Evolutionary conservation across 2,797 vertebrate species (phyloP).

Genomic region (Tympanoctomys barrerae): DNA sequence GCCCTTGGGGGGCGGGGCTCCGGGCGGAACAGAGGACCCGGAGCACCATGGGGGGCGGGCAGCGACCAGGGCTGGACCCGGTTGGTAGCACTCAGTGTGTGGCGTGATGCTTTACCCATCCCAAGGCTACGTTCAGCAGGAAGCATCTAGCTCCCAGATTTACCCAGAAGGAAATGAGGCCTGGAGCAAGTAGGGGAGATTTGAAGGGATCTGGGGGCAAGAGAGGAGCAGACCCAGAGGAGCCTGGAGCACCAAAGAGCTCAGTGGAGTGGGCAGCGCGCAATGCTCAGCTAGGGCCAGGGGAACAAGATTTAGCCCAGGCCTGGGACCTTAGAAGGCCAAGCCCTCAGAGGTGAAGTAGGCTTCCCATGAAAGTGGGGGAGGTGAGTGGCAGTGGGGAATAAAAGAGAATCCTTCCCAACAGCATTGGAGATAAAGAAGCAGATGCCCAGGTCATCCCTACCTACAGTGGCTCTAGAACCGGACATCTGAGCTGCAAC

Average conservation of each 20-base stretch:
- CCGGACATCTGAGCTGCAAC: neutral
- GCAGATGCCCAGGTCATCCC: neutral
- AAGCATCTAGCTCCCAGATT: neutral
- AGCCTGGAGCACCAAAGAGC: neutral
- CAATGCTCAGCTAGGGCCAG: neutral
- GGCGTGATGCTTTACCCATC: neutral
- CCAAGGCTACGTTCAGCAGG: fast-evolving
- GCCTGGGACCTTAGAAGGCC: neutral
- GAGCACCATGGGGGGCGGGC: neutral
- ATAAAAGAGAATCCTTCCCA: neutral
- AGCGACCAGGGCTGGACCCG: fast-evolving
- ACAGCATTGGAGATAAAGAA: neutral
- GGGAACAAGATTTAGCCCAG: neutral
- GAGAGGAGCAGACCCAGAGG: neutral
- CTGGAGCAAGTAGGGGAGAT: neutral
- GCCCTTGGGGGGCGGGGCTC: neutral
- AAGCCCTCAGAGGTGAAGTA: neutral
- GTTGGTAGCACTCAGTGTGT: fast-evolving
- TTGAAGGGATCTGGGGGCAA: neutral
- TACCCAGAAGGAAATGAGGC: conserved; percentile 24
- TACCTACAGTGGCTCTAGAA: neutral
- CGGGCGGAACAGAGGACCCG: neutral
- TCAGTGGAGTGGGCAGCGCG: neutral
- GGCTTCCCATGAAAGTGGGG: neutral
- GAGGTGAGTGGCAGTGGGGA: neutral